A percentile compares a stretch with the other conserved stretches of the same genome.
These are phyloP conservation scores for Thermophis baileyi DNA, from an alignment of 2,113 vertebrate species.

Conservation along the genomic window DNA sequence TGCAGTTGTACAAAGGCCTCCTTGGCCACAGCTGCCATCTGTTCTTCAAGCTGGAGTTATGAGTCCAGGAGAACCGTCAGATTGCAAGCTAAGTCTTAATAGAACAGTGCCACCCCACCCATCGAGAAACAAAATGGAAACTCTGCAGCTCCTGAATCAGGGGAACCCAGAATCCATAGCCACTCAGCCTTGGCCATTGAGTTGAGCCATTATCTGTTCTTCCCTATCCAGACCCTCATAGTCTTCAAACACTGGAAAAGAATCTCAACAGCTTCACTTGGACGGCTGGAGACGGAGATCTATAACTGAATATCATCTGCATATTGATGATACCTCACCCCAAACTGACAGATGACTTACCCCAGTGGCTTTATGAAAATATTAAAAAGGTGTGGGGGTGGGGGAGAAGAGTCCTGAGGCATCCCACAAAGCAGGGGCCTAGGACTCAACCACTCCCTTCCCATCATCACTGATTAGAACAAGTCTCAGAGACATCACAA, in stretches of 20 bases:
- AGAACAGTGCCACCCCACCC: not conserved
- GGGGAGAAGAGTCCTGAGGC: too few relatives aligned
- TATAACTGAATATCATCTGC: not conserved
- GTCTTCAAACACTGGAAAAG: not conserved
- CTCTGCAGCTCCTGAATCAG: not conserved
- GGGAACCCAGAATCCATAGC: not conserved
- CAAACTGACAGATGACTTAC: not conserved
- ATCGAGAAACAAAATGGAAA: not conserved
- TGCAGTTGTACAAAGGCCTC: too few relatives aligned
- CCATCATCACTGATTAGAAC: not conserved
- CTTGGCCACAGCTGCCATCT: too few relatives aligned
- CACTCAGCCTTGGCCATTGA: too few relatives aligned
- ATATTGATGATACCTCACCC: not conserved
- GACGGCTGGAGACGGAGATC: not conserved
- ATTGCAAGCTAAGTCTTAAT: too few relatives aligned
- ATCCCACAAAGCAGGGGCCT: not conserved
- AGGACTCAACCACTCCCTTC: not conserved
- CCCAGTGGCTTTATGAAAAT: not conserved
- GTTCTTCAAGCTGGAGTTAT: not conserved
- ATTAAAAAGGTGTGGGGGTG: not conserved
- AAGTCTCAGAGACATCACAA: not conserved
- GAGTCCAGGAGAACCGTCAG: not conserved
- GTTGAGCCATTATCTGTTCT: not conserved
- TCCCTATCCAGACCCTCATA: not conserved
- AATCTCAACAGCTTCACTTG: not conserved